Evolutionary conservation across 2,113 vertebrate species (phyloP).

Genomic region (Sprattus sprattus): DNA sequence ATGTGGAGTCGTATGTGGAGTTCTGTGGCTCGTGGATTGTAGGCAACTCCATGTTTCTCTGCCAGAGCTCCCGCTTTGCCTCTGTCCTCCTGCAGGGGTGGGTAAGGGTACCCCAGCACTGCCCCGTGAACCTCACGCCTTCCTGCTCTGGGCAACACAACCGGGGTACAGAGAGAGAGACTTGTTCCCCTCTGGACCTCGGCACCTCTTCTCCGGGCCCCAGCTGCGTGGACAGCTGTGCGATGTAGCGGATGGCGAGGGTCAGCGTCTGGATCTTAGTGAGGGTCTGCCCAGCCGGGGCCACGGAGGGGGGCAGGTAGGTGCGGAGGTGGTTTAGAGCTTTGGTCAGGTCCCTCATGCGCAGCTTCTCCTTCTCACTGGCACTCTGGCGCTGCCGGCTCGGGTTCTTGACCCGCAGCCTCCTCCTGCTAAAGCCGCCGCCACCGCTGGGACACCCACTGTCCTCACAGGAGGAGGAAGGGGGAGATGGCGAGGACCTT

Average conservation of each 20-base stretch:
- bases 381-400: conserved; percentile 60
- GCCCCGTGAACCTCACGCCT: not conserved
- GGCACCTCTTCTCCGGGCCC: conserved; percentile 38
- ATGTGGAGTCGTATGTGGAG: not conserved
- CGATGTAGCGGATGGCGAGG: conserved; percentile 64
- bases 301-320: conserved; percentile 60
- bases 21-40: not conserved
- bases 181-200: conserved; percentile 19
- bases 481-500: not conserved
- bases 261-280: conserved; percentile 67
- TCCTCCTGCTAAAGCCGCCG: conserved; percentile 17
- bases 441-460: not conserved
- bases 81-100: not conserved
- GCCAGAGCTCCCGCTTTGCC: not conserved
- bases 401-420: conserved; percentile 47
- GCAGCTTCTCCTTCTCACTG: conserved; percentile 65
- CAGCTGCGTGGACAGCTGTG: conserved; percentile 61
- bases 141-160: conserved; percentile 3
- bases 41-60: not conserved
- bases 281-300: conserved; percentile 56
- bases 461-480: conserved; percentile 18
- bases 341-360: conserved; percentile 66
- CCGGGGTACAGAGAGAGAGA: not conserved
- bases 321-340: conserved; percentile 62
- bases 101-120: not conserved